Evolutionary conservation across 37 sponge, comb jelly and placozoan species (phyloP), one percentile per base, ranked within the genome.

Genomic region (Haliclona indistincta): DNA sequence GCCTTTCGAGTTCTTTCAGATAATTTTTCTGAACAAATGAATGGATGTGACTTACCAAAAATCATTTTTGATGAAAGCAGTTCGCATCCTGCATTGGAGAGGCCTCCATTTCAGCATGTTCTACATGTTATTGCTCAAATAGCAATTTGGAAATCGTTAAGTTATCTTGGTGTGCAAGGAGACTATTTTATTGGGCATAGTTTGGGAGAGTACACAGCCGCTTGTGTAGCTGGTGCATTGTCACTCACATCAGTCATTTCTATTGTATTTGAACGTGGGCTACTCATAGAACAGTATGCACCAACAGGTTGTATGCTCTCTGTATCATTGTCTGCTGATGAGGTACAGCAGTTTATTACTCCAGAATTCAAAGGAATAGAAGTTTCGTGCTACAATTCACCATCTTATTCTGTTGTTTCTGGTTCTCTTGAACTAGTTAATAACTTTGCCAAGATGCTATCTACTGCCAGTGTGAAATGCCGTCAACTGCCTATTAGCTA

Each of bases 221-320:
- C 65, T 25, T 64, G 7, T 64, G 65, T 32, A 3, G 36, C 4
- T 17, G 65, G 65, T 4, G 65, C 33, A 3, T 64, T 64, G 32
- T 34, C 65, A 2, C 36, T 64, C 35, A 7, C 30, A 15, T 34
- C 30, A 33, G 33, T 64, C 34, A 34, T 64, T 25, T 22, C 8
- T 28, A 64, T 64, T 64, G 65, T 64, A 34, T 64, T 64, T 7
- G 7, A 64, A 64, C 28, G 65, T 4, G 65, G 34, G 3, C 33
- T 34, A 4, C 7, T 64, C 4, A 38, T 64, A 36, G 65, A 64
- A 64, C 36, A 64, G 35, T 25, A 33, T 5, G 32, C 28, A 4
- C 33, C 28, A 33, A 22, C 30, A 2, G 65, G 65, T 22, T 36
- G 35, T n/a, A 64, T 64, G 65, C 33, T 64, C 4, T 22, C 34